Evolutionary conservation across 2,797 vertebrate genomes (phyloP).

Genomic region (Rhabdomys pumilio): DNA sequence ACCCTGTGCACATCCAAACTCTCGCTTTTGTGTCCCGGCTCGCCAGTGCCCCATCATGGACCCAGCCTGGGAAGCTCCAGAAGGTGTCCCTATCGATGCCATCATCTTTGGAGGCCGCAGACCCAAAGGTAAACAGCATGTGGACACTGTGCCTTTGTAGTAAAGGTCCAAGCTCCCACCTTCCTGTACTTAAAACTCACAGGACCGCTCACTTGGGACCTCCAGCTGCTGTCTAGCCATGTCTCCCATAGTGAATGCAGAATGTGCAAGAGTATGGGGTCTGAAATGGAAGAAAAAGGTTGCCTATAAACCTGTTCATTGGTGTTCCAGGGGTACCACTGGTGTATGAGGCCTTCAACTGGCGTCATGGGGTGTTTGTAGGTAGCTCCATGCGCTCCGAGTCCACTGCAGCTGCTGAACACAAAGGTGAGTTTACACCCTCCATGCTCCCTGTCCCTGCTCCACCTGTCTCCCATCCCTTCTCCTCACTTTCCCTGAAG

Average conservation of each 20-base stretch:
- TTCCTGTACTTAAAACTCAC: not conserved
- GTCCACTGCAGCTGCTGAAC: conserved; percentile 96
- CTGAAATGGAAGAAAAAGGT: conserved; percentile 1
- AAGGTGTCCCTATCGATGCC: conserved; percentile 96
- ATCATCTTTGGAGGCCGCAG: conserved; percentile 96
- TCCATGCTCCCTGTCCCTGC: not conserved
- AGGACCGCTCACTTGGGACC: not conserved
- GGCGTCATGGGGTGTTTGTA: conserved; percentile 96
- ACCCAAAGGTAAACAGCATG: conserved; percentile 91
- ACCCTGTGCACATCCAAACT: conserved; percentile 95
- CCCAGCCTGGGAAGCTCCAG: conserved; percentile 94
- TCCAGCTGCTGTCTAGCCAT: not conserved
- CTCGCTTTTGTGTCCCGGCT: conserved; percentile 95
- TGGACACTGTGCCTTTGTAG: not conserved
- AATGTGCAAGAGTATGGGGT: not conserved
- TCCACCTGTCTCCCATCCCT: not conserved
- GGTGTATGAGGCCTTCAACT: conserved; percentile 95
- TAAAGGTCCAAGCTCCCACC: not conserved
- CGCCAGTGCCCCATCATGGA: conserved; percentile 96
- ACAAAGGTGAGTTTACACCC: conserved; percentile 90
- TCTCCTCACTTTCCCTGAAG: conserved; percentile 7
- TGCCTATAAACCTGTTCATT: not conserved
- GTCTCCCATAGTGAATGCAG: conserved; percentile 18
- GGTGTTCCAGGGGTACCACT: conserved; percentile 93
- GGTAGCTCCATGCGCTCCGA: conserved; percentile 96